Evolutionary conservation across 2,888 invertebrate genomes (phyloP), one percentile per base, ranked within the genome.

Genomic region (Nasonia oneida): DNA sequence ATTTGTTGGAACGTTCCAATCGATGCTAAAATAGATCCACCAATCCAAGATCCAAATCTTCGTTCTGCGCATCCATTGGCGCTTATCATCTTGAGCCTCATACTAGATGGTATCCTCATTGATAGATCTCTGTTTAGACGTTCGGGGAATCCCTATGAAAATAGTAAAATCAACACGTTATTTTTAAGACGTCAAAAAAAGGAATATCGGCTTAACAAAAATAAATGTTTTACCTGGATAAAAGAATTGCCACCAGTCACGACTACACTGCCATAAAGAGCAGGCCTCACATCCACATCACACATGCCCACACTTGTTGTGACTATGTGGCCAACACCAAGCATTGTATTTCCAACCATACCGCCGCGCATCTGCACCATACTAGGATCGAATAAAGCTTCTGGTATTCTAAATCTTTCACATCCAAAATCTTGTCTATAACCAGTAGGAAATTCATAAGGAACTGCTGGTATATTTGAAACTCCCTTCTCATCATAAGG

Each of bases 1-100:
- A 99, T 99, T 94, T 99, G 99, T 92, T 99, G 99, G 95, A 99
- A 99, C 29, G 99, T 98, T 12, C 99, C 99, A 91, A 99, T 97
- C 0, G 99, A 99, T 0, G 99, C 99, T 76, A 99, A 94, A 90
- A 99, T 99, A 0, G 99, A 99, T 3, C 99, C 99, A 57, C 98
- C 99, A 88, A 99, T 99, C 99, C 99, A 99, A 0, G 99, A 97
- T 6, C 99, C 99, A 94, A 99, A 99, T 83, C 99, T 94, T 75
- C 99, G 94, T 94, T 99, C 99, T 0, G 97, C 96, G 74, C 97
- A 97, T 73, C 98, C 97, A 90, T 98, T 98, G 3, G 98, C 97
- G 5, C 98, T 97, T 90, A 98, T 97, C 91, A 98, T 95, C 95
- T 99, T 99, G 87, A 99, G 95, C 80, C 99, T 95, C 95, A 99